Evolutionary conservation across 2,113 vertebrate genomes (phyloP).

Genomic region (Upupa epops): DNA sequence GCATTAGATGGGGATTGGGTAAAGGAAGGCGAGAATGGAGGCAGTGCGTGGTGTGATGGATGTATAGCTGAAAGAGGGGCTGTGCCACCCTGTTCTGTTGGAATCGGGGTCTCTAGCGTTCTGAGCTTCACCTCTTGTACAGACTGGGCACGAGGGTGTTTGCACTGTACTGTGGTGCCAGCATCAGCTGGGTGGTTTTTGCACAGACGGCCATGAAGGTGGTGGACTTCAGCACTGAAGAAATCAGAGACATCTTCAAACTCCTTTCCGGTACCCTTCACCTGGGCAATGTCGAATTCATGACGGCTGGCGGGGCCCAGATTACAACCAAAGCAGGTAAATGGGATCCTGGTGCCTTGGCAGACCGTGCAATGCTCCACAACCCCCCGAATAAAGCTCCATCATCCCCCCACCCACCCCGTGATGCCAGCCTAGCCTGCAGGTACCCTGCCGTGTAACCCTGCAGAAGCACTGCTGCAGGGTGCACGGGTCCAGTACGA

Average conservation of each 20-base stretch:
- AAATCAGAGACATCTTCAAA: constrained; percentile 89
- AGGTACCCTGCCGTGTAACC: background rate
- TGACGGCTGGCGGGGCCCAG: constrained; percentile 92
- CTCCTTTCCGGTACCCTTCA: constrained; percentile 89
- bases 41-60: background rate
- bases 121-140: background rate
- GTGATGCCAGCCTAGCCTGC: background rate
- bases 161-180: background rate
- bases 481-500: background rate
- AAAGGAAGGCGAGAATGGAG: background rate
- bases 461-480: background rate
- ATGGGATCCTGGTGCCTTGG: background rate
- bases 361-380: background rate
- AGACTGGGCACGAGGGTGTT: background rate
- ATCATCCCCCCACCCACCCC: background rate
- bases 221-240: constrained; percentile 87
- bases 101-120: background rate
- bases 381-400: background rate
- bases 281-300: constrained; percentile 90
- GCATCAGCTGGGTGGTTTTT: constrained; percentile 5
- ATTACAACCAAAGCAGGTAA: constrained; percentile 87
- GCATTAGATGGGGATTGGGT: background rate
- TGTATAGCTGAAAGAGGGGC: background rate
- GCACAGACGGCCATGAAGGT: constrained; percentile 86
- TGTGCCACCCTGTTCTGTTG: background rate